Evolutionary conservation across 2,113 vertebrate genomes (phyloP).

Genomic region (Myotis brandtii): DNA sequence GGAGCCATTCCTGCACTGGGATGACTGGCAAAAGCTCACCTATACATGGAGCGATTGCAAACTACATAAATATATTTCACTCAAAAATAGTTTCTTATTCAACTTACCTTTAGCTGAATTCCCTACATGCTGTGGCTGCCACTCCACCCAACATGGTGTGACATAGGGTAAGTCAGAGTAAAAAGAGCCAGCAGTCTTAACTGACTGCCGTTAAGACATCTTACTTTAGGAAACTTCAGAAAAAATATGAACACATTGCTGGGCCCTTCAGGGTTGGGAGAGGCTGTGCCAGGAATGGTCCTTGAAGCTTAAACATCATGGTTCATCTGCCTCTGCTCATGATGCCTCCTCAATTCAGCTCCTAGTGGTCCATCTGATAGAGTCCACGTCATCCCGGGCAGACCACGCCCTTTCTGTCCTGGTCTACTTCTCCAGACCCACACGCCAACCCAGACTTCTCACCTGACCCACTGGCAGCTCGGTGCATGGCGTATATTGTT

Average conservation of each 20-base stretch:
- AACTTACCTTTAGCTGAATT: not conserved
- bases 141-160: not conserved
- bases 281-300: no score
- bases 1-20: not conserved
- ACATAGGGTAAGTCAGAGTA: not conserved
- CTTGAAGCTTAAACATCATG: not conserved
- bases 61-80: not conserved
- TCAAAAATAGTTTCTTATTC: not conserved
- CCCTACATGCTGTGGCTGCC: not conserved
- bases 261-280: not conserved
- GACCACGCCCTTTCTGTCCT: not conserved
- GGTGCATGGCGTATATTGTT: fast-evolving
- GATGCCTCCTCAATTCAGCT: not conserved
- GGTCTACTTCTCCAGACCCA: no score
- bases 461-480: not conserved
- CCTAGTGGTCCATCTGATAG: not conserved
- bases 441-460: not conserved
- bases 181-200: not conserved
- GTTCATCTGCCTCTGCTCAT: not conserved
- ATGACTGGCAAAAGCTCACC: not conserved
- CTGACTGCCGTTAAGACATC: not conserved
- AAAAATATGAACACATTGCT: not conserved
- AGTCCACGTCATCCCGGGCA: not conserved
- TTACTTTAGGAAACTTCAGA: not conserved
- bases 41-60: not conserved